Evolutionary conservation across 2,888 invertebrate genomes (phyloP).

Genomic region (Polietes domitor): DNA sequence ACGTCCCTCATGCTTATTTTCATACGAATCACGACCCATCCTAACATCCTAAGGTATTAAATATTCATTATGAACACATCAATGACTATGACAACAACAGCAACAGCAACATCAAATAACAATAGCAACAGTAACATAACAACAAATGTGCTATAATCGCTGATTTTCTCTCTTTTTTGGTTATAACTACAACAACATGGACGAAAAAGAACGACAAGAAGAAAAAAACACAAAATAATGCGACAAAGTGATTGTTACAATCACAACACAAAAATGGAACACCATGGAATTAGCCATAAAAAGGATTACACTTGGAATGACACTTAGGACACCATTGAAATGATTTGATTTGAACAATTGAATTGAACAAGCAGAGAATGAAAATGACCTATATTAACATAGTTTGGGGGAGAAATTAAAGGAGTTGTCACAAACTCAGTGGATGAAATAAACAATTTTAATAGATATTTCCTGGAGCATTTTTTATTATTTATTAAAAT

Average conservation of each 20-base stretch:
- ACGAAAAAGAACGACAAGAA: not conserved
- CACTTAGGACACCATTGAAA: not conserved
- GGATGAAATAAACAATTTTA: no score
- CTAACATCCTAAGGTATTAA: not conserved
- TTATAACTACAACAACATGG: not conserved
- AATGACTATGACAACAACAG: not conserved
- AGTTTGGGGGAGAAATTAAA: no score
- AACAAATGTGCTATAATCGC: conserved; percentile 27
- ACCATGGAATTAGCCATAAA: not conserved
- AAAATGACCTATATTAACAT: no score
- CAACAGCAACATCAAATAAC: not conserved
- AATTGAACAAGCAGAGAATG: no score
- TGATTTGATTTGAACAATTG: no score
- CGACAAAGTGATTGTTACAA: conserved; percentile 4
- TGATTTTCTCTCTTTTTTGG: not conserved
- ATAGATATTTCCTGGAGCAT: no score
- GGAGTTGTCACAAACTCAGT: no score
- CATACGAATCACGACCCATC: no score
- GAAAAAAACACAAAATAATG: conserved; percentile 11
- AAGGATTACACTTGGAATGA: conserved; percentile 17
- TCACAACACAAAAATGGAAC: not conserved
- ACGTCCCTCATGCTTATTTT: no score
- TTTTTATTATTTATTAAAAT: no score
- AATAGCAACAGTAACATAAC: conserved; percentile 3
- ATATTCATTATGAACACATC: conserved; percentile 21